Conservation (phyloP, 2,888 invertebrate genomes). For the Dicyrtomina minuta region DNA sequence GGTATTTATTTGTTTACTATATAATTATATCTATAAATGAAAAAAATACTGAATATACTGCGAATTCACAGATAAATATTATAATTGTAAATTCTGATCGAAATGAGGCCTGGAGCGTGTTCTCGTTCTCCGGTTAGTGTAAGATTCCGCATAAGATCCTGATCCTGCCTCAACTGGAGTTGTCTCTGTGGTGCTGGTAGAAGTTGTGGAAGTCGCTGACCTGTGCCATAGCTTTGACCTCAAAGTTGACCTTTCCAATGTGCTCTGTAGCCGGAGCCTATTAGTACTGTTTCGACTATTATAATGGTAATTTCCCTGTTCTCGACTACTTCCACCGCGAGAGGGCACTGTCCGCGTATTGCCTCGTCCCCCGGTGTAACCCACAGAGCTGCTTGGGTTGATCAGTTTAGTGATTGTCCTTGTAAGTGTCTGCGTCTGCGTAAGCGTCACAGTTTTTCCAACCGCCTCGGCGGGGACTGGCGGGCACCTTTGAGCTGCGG, state of each 20-base stretch:
- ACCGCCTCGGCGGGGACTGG: constrained; percentile 1
- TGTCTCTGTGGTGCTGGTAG: neutral
- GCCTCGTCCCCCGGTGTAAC: no score
- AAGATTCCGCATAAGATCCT: constrained; percentile 8
- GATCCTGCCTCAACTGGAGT: neutral
- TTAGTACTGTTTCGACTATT: neutral
- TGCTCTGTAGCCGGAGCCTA: neutral
- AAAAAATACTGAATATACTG: no score
- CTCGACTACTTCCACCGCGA: neutral
- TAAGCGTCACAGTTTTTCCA: constrained; percentile 22
- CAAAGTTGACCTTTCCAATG: neutral
- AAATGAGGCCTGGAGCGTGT: neutral
- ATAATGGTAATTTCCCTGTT: neutral
- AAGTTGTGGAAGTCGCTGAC: neutral
- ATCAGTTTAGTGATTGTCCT: constrained; percentile 20
- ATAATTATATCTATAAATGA: no score
- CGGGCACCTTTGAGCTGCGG: constrained; percentile 25
- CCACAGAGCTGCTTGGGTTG: neutral
- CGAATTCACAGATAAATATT: no score
- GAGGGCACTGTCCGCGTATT: neutral
- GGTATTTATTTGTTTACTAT: no score
- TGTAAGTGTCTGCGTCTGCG: constrained; percentile 20
- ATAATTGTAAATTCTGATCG: no score
- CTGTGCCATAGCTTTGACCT: neutral
- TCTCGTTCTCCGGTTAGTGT: constrained; percentile 5